Percentiles rank a stretch among this genome's conserved stretches.
These are phyloP conservation scores for Latrodectus geometricus DNA, from an alignment of 1,140 invertebrate species.

Conservation along the genomic window DNA sequence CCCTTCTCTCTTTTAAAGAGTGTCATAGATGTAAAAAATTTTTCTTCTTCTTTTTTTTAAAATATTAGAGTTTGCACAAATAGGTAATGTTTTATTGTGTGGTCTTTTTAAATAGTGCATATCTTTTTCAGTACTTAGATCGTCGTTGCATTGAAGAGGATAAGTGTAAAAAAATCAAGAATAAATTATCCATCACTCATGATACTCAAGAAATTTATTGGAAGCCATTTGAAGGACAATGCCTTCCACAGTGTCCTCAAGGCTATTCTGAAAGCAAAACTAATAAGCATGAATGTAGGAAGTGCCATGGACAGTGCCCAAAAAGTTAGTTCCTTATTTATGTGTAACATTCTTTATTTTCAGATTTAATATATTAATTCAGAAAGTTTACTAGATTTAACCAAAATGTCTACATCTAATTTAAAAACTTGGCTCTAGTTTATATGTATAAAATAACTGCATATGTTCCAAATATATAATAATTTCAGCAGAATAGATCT, in stretches of 20 bases:
- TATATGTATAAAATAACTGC: too few species aligned
- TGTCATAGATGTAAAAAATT: too few species aligned
- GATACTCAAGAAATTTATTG: conserved; percentile 69
- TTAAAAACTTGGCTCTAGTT: too few species aligned
- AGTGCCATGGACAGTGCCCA: conserved; percentile 70
- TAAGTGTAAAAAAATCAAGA: conserved; percentile 77
- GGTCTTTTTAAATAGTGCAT: not conserved
- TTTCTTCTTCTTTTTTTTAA: too few species aligned
- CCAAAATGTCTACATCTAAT: too few species aligned
- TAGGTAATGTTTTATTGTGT: too few species aligned
- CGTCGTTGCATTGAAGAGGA: conserved; percentile 81
- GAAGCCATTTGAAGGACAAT: conserved; percentile 74
- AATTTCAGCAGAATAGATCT: too few species aligned
- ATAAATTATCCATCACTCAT: conserved; percentile 66
- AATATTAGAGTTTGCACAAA: too few species aligned
- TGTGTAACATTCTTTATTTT: not conserved
- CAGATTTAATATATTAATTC: too few species aligned
- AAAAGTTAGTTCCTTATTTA: conserved; percentile 67
- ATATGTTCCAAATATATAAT: too few species aligned
- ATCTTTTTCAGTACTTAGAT: conserved; percentile 74
- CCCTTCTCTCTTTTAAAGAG: too few species aligned
- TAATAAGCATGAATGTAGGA: conserved; percentile 67
- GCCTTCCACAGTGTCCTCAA: conserved; percentile 81
- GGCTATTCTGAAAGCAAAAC: conserved; percentile 75
- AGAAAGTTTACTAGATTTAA: too few species aligned